Percentiles rank a stretch among this genome's conserved stretches.
These are phyloP conservation scores for Tigriopus californicus DNA, from an alignment of 2,888 invertebrate species.

Conservation along the genomic window DNA sequence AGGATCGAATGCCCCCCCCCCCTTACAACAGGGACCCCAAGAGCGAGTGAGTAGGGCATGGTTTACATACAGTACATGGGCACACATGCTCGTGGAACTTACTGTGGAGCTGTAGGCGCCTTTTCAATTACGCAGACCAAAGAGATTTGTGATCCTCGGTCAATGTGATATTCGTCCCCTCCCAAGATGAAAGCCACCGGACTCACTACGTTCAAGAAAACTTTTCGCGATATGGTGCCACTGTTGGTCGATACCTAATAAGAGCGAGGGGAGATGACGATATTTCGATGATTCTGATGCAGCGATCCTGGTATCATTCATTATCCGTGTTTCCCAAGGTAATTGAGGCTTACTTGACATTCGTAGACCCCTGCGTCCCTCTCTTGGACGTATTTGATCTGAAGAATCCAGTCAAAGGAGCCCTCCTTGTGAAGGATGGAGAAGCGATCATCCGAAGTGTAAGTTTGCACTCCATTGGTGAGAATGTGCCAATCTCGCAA, in stretches of 20 bases:
- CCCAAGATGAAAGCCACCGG: slow-evolving; percentile 11
- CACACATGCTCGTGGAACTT: background rate
- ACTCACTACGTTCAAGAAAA: slow-evolving; percentile 1
- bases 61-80: too few species aligned
- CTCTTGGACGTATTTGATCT: slow-evolving; percentile 4
- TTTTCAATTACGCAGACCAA: slow-evolving; percentile 4
- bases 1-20: too few species aligned
- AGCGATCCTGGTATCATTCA: too few species aligned
- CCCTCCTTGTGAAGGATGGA: background rate
- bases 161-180: slow-evolving; percentile 10
- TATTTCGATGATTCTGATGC: too few species aligned
- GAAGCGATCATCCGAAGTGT: background rate
- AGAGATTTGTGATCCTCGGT: slow-evolving; percentile 4
- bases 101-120: slow-evolving; percentile 1
- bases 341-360: background rate
- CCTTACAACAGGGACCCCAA: too few species aligned
- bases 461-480: background rate
- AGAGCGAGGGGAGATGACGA: too few species aligned
- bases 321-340: too few species aligned
- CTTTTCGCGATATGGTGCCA: slow-evolving; percentile 5
- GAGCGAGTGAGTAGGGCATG: too few species aligned
- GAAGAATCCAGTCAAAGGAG: background rate
- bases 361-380: background rate
- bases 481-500: slow-evolving; percentile 6
- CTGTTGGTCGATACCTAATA: background rate